A percentile compares a stretch with the other conserved stretches of the same genome.
These are phyloP conservation scores for Tarsius wallacei DNA, from an alignment of 2,797 vertebrate species.

Conservation along the genomic window DNA sequence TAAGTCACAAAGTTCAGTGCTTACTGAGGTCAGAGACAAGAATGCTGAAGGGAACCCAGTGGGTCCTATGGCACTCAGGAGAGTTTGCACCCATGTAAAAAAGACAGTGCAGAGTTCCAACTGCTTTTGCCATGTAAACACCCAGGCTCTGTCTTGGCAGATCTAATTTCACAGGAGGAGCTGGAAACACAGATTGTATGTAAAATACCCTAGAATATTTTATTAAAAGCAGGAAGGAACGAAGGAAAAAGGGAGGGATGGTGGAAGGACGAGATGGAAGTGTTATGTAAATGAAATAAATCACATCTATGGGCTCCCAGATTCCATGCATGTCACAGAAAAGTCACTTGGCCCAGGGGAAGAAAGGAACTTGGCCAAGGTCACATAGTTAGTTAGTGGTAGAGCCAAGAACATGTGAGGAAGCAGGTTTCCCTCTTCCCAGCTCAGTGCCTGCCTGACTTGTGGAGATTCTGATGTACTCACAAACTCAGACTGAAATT, in stretches of 20 bases:
- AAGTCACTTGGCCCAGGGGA: not conserved
- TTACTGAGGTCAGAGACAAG: not conserved
- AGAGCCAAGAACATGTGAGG: not conserved
- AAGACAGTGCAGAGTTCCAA: accelerated
- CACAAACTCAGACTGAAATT: constrained; percentile 32
- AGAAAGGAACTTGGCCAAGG: not conserved
- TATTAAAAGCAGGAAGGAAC: not conserved
- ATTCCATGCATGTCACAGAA: not conserved
- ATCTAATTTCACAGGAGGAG: not conserved
- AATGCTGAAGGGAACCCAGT: too few relatives aligned
- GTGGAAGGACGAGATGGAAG: not conserved
- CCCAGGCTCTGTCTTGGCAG: not conserved
- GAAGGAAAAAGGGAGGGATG: not conserved
- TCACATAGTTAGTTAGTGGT: not conserved
- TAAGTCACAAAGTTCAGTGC: not conserved
- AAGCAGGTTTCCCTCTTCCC: not conserved
- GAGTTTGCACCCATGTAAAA: accelerated
- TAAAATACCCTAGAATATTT: not conserved
- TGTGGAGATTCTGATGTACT: not conserved
- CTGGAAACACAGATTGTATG: not conserved
- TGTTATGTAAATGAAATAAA: not conserved
- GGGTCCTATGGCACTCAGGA: accelerated
- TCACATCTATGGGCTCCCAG: not conserved
- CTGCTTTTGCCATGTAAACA: not conserved
- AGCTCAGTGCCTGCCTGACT: not conserved